A percentile compares a stretch with the other conserved stretches of the same genome.
These are phyloP conservation scores for Nomia melanderi DNA, from an alignment of 1,140 invertebrate species.

Conservation along the genomic window DNA sequence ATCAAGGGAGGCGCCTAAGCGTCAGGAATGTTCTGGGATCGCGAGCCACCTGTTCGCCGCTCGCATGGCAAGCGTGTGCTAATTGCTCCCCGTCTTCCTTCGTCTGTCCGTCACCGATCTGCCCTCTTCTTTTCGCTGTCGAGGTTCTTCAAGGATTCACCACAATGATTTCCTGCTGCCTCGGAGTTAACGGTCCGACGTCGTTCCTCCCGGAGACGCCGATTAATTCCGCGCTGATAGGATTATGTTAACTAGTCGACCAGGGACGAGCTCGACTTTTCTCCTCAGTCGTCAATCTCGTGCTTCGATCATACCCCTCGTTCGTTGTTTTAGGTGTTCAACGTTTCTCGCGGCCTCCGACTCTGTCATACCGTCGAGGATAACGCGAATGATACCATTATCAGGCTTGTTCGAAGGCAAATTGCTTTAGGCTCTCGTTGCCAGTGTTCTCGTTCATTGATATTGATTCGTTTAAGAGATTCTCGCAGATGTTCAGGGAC, in stretches of 20 bases:
- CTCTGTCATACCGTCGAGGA: too few species aligned
- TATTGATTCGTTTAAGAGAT: too few species aligned
- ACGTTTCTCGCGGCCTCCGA: too few species aligned
- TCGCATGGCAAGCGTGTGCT: slow-evolving; percentile 70
- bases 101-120: not conserved
- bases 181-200: slow-evolving; percentile 22
- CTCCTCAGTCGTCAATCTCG: not conserved
- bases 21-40: slow-evolving; percentile 64
- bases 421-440: too few species aligned
- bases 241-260: not conserved
- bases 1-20: slow-evolving; percentile 66
- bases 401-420: too few species aligned
- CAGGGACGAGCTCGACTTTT: not conserved
- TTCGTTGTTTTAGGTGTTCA: too few species aligned
- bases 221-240: not conserved
- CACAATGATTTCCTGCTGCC: slow-evolving; percentile 8
- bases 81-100: slow-evolving; percentile 61
- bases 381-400: too few species aligned
- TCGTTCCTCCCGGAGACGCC: not conserved
- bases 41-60: slow-evolving; percentile 45
- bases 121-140: not conserved
- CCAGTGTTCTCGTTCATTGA: too few species aligned
- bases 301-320: too few species aligned
- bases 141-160: slow-evolving; percentile 24
- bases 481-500: too few species aligned